phyloP scores from a whole-genome alignment of 2,113 vertebrate genomes.

The Struthio camelus region DNA sequence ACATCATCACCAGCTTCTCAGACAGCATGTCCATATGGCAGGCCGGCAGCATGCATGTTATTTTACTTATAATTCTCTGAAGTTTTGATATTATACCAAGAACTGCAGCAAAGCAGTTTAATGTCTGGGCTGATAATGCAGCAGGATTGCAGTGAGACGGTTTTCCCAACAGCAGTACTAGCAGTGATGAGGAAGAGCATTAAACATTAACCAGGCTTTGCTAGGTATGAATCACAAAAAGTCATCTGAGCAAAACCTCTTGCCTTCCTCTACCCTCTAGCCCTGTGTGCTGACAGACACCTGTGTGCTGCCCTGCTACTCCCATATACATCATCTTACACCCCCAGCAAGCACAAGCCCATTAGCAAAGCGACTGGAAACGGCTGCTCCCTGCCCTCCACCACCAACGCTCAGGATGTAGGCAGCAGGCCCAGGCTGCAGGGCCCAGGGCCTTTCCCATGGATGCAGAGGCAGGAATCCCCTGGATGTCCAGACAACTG shows the following conservation, averaged over 20 bases:
- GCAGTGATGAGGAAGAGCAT: not conserved
- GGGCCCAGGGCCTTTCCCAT: not conserved
- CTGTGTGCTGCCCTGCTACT: fast-evolving
- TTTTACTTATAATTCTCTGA: not conserved
- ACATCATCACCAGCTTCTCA: slow-evolving; percentile 21
- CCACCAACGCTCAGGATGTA: fast-evolving
- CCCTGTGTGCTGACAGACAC: not conserved
- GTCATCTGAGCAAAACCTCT: not conserved
- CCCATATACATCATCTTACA: not conserved
- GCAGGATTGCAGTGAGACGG: not conserved
- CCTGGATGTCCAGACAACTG: not conserved
- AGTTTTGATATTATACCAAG: not conserved
- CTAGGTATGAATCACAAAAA: not conserved
- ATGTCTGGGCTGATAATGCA: not conserved
- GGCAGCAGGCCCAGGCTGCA: fast-evolving
- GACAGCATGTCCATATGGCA: slow-evolving; percentile 28
- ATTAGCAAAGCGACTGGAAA: not conserved
- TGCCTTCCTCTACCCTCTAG: not conserved
- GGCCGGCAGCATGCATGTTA: not conserved
- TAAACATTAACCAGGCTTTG: not conserved
- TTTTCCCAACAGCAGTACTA: not conserved
- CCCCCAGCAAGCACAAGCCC: not conserved
- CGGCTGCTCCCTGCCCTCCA: not conserved
- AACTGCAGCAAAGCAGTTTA: slow-evolving; percentile 1
- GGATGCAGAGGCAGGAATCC: not conserved